Conservation (phyloP, 2,888 invertebrate species). For the Volucella bombylans region DNA sequence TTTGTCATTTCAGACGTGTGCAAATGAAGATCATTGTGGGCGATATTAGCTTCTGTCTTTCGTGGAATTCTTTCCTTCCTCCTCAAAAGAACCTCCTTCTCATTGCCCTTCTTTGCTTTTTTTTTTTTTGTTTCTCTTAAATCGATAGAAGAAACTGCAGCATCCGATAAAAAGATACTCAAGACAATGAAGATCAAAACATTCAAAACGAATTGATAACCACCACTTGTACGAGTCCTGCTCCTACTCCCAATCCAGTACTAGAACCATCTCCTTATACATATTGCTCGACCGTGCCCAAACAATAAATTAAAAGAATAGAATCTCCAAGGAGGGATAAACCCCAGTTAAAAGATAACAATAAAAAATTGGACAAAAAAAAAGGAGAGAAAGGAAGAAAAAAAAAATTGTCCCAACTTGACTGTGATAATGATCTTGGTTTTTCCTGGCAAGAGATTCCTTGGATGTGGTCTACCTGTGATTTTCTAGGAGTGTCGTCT, state of each 20-base stretch:
- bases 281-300: constrained; percentile 63
- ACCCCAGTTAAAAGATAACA: constrained; percentile 34
- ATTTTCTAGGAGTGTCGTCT: constrained; percentile 62
- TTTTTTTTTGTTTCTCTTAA: not conserved
- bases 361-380: not conserved
- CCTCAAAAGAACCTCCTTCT: constrained; percentile 4
- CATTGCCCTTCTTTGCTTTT: constrained; percentile 17
- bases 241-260: not conserved
- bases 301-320: constrained; percentile 72
- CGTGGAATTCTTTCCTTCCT: constrained; percentile 29
- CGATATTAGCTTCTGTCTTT: constrained; percentile 71
- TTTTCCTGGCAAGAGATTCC: constrained; percentile 63
- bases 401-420: constrained; percentile 70
- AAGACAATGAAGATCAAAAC: constrained; percentile 73
- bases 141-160: constrained; percentile 35
- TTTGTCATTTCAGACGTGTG: constrained; percentile 39
- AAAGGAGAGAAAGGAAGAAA: not conserved
- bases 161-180: constrained; percentile 63
- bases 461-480: constrained; percentile 73
- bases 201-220: constrained; percentile 73
- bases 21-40: constrained; percentile 71
- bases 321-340: constrained; percentile 49
- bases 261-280: not conserved
- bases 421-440: constrained; percentile 74
- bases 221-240: constrained; percentile 32